A percentile compares a stretch with the other conserved stretches of the same genome.
Conservation (phyloP, 1,140 invertebrate genomes). For the Nixonia krombeini region DNA sequence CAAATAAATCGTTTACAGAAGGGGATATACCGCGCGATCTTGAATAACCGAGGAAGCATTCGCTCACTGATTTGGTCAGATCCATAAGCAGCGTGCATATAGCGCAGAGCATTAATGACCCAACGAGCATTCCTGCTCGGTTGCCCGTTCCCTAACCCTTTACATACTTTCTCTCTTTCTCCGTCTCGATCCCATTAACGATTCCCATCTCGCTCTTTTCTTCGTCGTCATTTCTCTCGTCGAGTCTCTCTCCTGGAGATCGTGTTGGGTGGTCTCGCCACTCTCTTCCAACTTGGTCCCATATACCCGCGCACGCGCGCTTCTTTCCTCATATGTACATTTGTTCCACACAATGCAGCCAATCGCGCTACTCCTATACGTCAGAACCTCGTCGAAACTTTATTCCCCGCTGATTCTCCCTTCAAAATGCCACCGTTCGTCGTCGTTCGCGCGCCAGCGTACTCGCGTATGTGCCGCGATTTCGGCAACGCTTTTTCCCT, state of each 20-base stretch:
- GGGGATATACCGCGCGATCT: slow-evolving; percentile 36
- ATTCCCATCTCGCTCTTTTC: slow-evolving; percentile 42
- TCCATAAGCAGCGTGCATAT: slow-evolving; percentile 64
- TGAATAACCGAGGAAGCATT: slow-evolving; percentile 50
- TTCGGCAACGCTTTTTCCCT: background rate
- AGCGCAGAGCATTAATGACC: slow-evolving; percentile 67
- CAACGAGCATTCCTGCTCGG: slow-evolving; percentile 62
- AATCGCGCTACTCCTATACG: slow-evolving; percentile 52
- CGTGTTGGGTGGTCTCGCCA: slow-evolving; percentile 71
- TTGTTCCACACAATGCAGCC: slow-evolving; percentile 35
- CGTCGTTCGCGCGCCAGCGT: too few relatives aligned
- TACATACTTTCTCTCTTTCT: slow-evolving; percentile 45
- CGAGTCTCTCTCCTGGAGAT: slow-evolving; percentile 58
- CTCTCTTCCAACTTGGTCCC: slow-evolving; percentile 62
- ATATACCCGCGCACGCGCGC: slow-evolving; percentile 54
- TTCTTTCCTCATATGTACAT: slow-evolving; percentile 33
- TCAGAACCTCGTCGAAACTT: slow-evolving; percentile 42
- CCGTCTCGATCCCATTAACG: slow-evolving; percentile 39
- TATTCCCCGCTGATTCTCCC: too few relatives aligned
- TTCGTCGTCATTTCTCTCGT: slow-evolving; percentile 42
- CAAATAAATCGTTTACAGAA: slow-evolving; percentile 42
- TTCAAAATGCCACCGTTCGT: too few relatives aligned
- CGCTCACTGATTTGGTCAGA: slow-evolving; percentile 68
- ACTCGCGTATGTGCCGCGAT: background rate
- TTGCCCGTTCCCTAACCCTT: slow-evolving; percentile 45